These are phyloP conservation scores for Oscheius sp. DNA, from an alignment of 2,888 invertebrate genomes.

Conservation along the genomic window DNA sequence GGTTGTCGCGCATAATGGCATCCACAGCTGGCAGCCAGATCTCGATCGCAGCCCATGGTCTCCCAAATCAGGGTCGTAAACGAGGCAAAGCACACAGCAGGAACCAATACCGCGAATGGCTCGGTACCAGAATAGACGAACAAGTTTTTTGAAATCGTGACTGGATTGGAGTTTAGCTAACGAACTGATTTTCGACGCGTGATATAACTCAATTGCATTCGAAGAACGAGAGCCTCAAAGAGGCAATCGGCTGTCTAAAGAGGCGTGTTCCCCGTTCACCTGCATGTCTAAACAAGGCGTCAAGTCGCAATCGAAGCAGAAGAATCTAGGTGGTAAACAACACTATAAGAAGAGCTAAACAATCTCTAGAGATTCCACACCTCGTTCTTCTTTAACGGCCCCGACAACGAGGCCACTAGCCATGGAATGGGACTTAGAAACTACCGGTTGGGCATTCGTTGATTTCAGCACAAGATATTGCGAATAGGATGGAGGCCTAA, in stretches of 20 bases:
- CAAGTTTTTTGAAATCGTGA: conserved; percentile 1
- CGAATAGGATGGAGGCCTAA: conserved; percentile 6
- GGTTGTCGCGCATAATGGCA: conserved; percentile 30
- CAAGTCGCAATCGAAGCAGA: background rate
- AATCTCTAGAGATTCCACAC: conserved; percentile 2
- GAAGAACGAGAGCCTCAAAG: conserved; percentile 18
- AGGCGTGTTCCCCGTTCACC: conserved; percentile 15
- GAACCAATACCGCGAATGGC: background rate
- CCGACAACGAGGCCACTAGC: conserved; percentile 6
- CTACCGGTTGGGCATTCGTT: too few species aligned
- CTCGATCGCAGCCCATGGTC: conserved; percentile 26
- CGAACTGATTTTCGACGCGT: conserved; percentile 29
- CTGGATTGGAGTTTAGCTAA: conserved; percentile 27
- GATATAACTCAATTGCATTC: conserved; percentile 20
- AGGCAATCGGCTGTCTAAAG: conserved; percentile 20
- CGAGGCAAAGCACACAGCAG: conserved; percentile 11
- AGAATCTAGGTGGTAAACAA: background rate
- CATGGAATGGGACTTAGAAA: background rate
- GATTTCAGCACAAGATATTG: background rate
- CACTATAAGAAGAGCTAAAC: background rate
- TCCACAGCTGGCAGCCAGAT: conserved; percentile 28
- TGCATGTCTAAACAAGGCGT: conserved; percentile 17
- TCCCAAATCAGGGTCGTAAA: conserved; percentile 31
- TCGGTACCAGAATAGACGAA: background rate
- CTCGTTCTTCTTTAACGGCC: conserved; percentile 1